Conservation (phyloP, 2,797 vertebrate genomes). For the Pteropus rufus region DNA sequence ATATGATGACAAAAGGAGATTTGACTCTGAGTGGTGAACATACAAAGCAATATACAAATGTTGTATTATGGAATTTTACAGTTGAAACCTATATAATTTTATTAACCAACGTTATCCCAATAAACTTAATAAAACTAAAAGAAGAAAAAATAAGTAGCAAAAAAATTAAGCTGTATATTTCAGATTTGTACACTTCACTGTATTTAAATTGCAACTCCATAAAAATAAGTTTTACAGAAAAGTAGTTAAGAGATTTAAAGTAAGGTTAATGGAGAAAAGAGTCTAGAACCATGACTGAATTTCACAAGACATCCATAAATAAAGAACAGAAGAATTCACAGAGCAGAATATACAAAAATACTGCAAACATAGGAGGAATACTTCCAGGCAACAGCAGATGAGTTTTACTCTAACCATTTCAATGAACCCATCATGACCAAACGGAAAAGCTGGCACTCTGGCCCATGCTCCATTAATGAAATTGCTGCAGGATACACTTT, state of each 20-base stretch:
- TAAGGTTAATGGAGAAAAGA: background rate
- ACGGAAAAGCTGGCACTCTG: background rate
- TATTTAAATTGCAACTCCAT: background rate
- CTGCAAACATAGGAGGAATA: background rate
- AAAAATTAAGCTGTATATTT: background rate
- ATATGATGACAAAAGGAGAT: no score
- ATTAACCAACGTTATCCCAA: no score
- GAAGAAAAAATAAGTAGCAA: no score
- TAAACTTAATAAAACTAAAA: no score
- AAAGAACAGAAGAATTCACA: background rate
- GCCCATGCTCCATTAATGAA: background rate
- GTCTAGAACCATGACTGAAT: background rate
- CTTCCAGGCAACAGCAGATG: background rate
- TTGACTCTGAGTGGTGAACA: no score
- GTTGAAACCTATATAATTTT: no score
- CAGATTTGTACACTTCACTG: background rate
- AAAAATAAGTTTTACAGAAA: background rate
- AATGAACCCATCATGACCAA: background rate
- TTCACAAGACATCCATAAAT: background rate
- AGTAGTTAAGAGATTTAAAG: background rate
- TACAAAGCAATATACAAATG: no score
- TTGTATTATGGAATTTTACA: no score
- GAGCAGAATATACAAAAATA: background rate
- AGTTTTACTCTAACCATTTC: background rate
- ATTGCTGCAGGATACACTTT: background rate